Conservation (phyloP, 1,140 invertebrate genomes). For the Drosophila willistoni region DNA sequence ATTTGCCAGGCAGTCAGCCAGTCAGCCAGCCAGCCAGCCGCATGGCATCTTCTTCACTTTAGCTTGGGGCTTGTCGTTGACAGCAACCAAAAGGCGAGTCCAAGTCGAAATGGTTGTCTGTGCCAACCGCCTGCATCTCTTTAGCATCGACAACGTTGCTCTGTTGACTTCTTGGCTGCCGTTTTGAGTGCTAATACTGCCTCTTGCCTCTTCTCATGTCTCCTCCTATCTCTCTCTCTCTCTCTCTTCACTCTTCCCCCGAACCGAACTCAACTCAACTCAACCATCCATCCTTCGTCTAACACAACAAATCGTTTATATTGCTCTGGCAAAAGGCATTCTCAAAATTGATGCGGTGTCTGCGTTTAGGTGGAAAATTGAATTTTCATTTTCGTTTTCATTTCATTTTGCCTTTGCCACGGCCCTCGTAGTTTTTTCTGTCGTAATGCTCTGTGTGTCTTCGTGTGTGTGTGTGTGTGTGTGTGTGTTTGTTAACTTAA, state of each 20-base stretch:
- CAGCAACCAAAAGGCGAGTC: slow-evolving; percentile 43
- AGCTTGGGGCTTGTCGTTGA: slow-evolving; percentile 43
- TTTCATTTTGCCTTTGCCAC: slow-evolving; percentile 36
- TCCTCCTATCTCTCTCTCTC: not conserved
- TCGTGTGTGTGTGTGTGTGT: slow-evolving; percentile 33
- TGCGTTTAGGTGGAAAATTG: slow-evolving; percentile 83
- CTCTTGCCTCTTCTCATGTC: not conserved
- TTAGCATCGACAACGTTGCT: slow-evolving; percentile 62
- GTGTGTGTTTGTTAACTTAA: slow-evolving; percentile 61
- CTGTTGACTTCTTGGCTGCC: slow-evolving; percentile 64
- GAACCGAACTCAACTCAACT: not conserved
- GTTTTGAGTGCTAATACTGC: slow-evolving; percentile 45
- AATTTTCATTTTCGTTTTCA: slow-evolving; percentile 71
- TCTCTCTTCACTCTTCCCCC: too few relatives aligned
- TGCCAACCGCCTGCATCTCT: slow-evolving; percentile 67
- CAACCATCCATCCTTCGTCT: slow-evolving; percentile 43
- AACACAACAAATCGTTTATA: slow-evolving; percentile 78
- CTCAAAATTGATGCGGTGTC: slow-evolving; percentile 81
- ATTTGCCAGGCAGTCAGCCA: slow-evolving; percentile 1
- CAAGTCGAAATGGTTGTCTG: slow-evolving; percentile 27
- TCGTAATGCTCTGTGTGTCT: slow-evolving; percentile 43
- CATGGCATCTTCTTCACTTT: slow-evolving; percentile 18
- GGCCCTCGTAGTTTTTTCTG: slow-evolving; percentile 5
- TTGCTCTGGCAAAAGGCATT: slow-evolving; percentile 69
- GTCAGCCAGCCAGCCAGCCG: slow-evolving; percentile 1